Percentiles rank a stretch among this genome's conserved stretches.
Conservation (phyloP, 2,888 invertebrate genomes). For the Pristionchus entomophagus region DNA sequence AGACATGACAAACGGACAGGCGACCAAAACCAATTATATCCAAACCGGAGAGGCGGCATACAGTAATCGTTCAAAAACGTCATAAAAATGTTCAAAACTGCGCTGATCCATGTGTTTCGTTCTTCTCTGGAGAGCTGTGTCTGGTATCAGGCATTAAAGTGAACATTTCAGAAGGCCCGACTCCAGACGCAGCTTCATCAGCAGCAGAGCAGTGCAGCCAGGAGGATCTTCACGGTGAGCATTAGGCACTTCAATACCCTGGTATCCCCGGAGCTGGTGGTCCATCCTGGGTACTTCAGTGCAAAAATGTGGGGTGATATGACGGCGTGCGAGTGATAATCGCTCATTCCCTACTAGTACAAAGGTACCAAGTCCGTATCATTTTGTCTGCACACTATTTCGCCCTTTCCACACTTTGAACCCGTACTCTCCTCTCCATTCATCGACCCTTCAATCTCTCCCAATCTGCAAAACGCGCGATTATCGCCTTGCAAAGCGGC, state of each 20-base stretch:
- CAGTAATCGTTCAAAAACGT: too few species aligned
- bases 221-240: slow-evolving; percentile 12
- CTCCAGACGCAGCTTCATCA: neutral
- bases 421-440: neutral
- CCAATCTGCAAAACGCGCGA: neutral
- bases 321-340: too few species aligned
- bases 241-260: neutral
- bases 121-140: too few species aligned
- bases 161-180: slow-evolving; percentile 22
- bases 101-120: too few species aligned
- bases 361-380: too few species aligned
- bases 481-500: neutral
- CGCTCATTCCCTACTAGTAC: too few species aligned
- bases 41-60: neutral
- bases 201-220: neutral
- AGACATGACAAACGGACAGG: slow-evolving; percentile 12
- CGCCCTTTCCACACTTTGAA: neutral
- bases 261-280: too few species aligned
- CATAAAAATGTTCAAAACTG: too few species aligned
- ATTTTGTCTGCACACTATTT: too few species aligned
- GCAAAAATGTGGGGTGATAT: too few species aligned
- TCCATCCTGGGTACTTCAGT: too few species aligned
- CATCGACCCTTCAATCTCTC: slow-evolving; percentile 14
- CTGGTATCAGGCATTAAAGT: too few species aligned
- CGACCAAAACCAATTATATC: slow-evolving; percentile 26